phyloP scores from a whole-genome alignment of 2,113 vertebrate species.

The Crotalus helleri region DNA sequence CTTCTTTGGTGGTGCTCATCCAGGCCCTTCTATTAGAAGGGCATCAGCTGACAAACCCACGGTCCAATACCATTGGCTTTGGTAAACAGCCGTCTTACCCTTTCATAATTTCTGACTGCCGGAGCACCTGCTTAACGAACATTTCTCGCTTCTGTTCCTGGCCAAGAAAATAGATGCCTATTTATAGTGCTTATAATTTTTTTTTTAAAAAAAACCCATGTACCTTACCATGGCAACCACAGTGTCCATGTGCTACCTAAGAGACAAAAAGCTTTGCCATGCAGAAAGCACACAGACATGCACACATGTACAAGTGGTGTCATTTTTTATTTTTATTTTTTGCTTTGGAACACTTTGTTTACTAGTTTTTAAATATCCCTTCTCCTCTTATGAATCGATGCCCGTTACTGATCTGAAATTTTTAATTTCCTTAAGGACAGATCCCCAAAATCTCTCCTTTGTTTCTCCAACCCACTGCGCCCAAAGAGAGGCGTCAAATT shows the following conservation, averaged over 20 bases:
- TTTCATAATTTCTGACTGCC: not conserved
- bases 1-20: not conserved
- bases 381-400: not conserved
- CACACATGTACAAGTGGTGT: too few species aligned
- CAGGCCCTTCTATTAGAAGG: not conserved
- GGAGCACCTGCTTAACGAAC: not conserved
- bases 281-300: not conserved
- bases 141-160: constrained; percentile 1
- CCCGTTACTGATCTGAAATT: not conserved
- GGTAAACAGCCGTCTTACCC: not conserved
- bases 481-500: not conserved
- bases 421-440: not conserved
- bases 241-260: constrained; percentile 16
- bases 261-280: constrained; percentile 21
- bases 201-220: not conserved
- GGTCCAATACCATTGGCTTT: not conserved
- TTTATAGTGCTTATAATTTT: constrained; percentile 49
- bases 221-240: constrained; percentile 59
- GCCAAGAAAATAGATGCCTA: constrained; percentile 35
- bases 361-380: constrained; percentile 9
- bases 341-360: constrained; percentile 36
- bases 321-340: not conserved
- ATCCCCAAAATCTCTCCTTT: not conserved
- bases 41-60: not conserved
- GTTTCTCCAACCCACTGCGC: not conserved